Evolutionary conservation across 2,113 vertebrate genomes (phyloP).

Genomic region (Phaetusa simplex): DNA sequence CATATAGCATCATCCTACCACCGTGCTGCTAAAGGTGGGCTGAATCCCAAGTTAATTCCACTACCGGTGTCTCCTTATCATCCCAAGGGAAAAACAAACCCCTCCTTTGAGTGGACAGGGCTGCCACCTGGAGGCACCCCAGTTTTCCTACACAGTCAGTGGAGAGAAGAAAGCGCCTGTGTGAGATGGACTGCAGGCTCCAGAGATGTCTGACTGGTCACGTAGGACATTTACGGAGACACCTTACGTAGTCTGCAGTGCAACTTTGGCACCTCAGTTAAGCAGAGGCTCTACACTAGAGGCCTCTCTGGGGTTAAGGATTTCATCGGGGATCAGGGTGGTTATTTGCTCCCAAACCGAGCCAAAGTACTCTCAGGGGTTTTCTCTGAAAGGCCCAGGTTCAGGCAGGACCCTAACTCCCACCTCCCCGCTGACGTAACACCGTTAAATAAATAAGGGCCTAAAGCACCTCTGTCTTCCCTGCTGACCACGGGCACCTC

Average conservation of each 20-base stretch:
- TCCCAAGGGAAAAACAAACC: not conserved
- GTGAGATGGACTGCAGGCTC: not conserved
- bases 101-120: conserved; percentile 27
- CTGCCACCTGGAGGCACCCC: conserved; percentile 68
- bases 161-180: not conserved
- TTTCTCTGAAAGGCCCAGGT: not conserved
- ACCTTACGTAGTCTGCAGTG: too few relatives aligned
- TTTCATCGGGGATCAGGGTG: not conserved
- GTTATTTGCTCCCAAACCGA: not conserved
- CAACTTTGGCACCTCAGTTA: not conserved
- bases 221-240: fast-evolving
- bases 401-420: not conserved
- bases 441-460: not conserved
- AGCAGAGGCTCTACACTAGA: not conserved
- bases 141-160: not conserved
- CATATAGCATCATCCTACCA: not conserved
- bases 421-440: not conserved
- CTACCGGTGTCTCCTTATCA: not conserved
- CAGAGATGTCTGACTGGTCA: not conserved
- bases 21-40: not conserved
- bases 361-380: not conserved
- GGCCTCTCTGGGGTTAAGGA: not conserved
- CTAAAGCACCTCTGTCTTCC: not conserved
- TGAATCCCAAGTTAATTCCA: not conserved
- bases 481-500: not conserved